These are phyloP conservation scores for Dinoponera quadriceps DNA, from an alignment of 1,140 invertebrate species.

Conservation along the genomic window DNA sequence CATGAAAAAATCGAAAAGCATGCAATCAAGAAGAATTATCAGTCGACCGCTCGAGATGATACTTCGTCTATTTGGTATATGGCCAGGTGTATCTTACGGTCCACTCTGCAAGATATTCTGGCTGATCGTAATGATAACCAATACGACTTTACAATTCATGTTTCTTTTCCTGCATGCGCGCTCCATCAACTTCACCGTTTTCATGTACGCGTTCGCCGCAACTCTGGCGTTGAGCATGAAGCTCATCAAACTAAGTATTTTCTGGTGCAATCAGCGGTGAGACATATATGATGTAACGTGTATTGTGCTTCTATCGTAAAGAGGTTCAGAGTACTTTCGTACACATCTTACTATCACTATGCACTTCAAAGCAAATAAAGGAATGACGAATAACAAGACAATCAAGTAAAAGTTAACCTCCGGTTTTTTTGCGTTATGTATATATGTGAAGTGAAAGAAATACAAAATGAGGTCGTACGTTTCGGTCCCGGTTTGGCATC, in stretches of 20 bases:
- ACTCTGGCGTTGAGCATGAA: not conserved
- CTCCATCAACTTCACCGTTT: not conserved
- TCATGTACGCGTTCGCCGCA: conserved; percentile 8
- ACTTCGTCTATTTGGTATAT: conserved; percentile 27
- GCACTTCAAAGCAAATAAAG: too few species aligned
- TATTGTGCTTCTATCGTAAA: not conserved
- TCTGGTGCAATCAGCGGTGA: conserved; percentile 34
- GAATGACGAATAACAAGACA: too few species aligned
- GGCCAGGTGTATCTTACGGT: not conserved
- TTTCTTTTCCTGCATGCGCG: not conserved
- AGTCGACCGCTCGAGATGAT: not conserved
- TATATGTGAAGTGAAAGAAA: too few species aligned
- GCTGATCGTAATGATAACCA: not conserved
- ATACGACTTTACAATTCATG: not conserved
- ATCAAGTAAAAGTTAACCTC: too few species aligned
- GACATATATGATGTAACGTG: not conserved
- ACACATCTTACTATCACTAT: too few species aligned
- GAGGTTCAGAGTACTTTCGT: not conserved
- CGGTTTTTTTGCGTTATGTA: too few species aligned
- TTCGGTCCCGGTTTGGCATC: too few species aligned
- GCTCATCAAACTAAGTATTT: not conserved
- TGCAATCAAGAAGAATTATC: too few species aligned
- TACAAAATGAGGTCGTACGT: too few species aligned
- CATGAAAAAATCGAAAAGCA: not conserved
- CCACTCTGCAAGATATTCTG: not conserved